Base-by-base conservation (phyloP, 2,797 vertebrate genomes). In the Phalloptychus januarius region DNA sequence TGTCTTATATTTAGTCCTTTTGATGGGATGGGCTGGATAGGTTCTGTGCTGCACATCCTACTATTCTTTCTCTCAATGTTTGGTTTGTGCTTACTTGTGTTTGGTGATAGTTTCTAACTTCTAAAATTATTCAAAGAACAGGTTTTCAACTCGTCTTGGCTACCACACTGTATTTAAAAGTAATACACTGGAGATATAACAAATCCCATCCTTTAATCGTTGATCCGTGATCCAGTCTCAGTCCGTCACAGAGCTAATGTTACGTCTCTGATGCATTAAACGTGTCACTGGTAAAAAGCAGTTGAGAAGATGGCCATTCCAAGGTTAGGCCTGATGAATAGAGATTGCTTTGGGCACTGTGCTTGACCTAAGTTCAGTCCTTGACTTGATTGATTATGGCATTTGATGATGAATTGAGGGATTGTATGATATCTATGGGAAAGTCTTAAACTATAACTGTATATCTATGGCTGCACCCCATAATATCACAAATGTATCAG, bases 321-420 rank as follows among this genome's bases (percentile, higher is more conserved):
- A 85, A 83, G 83, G 79, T 79, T 86, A 72, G 40, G 36, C 31
- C 72, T 76, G 73, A 82, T 81, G 82, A 86, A 83, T 85, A 71
- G 76, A 82, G 71, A 88, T 88, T 83, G 79, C 84, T 88, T 81
- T 79, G 77, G 78, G 75, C 50, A 72, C 80, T 83, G 72, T 78
- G 77, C 73, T 82, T 83, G 76, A 87, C 74, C 75, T 48, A 75
- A 85, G 79, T 79, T 69, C 28, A 81, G 75, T 71, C 58, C 82
- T 82, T 86, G 80, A 80, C 77, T 81, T 82, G 80, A 90, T 72
- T 86, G 80, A 86, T 86, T 67, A 67, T 76, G 48, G 74, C 80
- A 86, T 71, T 78, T 31, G 58, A 71, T 81, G 79, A 85, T 80
- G 65, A 83, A 85, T 77, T 76, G 70, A 86, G 61, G 83, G 79